A percentile compares a stretch with the other conserved stretches of the same genome.
Evolutionary conservation across 2,888 invertebrate genomes (phyloP).

Genomic region (Diachrysia chrysitis): DNA sequence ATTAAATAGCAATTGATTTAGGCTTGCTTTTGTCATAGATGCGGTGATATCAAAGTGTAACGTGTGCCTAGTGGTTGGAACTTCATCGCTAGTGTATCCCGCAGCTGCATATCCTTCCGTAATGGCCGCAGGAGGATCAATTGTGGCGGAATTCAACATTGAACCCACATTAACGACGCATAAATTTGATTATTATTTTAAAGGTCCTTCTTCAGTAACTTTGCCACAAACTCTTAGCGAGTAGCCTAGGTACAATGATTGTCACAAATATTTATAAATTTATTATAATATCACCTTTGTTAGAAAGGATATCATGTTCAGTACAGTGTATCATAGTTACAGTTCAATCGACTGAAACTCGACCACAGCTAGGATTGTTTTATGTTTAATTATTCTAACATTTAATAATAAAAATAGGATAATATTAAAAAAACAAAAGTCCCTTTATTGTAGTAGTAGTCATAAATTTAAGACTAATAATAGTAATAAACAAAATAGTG

Average conservation of each 20-base stretch:
- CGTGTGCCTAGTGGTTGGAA: constrained; percentile 93
- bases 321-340: too few relatives aligned
- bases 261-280: too few relatives aligned
- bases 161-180: constrained; percentile 23
- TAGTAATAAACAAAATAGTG: too few relatives aligned
- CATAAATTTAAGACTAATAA: too few relatives aligned
- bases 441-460: too few relatives aligned
- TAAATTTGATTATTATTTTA: constrained; percentile 46
- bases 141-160: constrained; percentile 66
- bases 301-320: too few relatives aligned
- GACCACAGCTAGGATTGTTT: too few relatives aligned
- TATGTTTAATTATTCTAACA: too few relatives aligned
- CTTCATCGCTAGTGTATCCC: constrained; percentile 94
- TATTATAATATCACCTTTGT: too few relatives aligned
- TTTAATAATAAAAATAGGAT: too few relatives aligned
- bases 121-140: constrained; percentile 90
- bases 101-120: constrained; percentile 93
- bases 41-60: constrained; percentile 88
- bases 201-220: constrained; percentile 41
- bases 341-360: too few relatives aligned
- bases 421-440: too few relatives aligned
- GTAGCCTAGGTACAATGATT: constrained; percentile 68
- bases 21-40: constrained; percentile 26
- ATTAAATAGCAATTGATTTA: not conserved
- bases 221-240: constrained; percentile 36